These are phyloP conservation scores for Pseudorhombus dupliciocellatus DNA, from an alignment of 2,113 vertebrate genomes.

Conservation along the genomic window DNA sequence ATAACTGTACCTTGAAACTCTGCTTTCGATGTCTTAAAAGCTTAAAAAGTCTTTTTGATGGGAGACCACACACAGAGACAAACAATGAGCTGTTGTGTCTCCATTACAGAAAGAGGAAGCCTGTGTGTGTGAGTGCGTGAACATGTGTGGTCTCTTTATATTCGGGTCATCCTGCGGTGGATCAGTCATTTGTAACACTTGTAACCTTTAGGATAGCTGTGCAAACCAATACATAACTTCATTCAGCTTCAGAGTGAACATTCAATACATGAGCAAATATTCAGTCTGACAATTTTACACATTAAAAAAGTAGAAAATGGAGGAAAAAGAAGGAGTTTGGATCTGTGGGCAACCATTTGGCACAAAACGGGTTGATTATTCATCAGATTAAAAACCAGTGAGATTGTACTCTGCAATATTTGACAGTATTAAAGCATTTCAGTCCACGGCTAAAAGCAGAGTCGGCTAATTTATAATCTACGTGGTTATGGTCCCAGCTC, in stretches of 20 bases:
- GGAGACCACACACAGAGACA: conserved; percentile 73
- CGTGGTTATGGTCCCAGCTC: conserved; percentile 6
- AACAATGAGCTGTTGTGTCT: conserved; percentile 70
- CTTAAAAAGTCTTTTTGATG: conserved; percentile 58
- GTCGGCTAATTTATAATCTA: conserved; percentile 17
- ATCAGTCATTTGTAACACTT: conserved; percentile 61
- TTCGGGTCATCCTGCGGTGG: conserved; percentile 40
- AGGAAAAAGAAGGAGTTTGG: conserved; percentile 17
- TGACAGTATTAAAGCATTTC: conserved; percentile 47
- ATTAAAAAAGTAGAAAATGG: not conserved
- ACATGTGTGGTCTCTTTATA: conserved; percentile 59
- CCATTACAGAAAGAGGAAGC: conserved; percentile 47
- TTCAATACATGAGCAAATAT: conserved; percentile 57
- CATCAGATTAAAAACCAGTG: conserved; percentile 8
- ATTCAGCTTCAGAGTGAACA: conserved; percentile 75
- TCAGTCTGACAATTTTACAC: conserved; percentile 14
- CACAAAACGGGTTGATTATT: conserved; percentile 30
- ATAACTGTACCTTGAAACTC: conserved; percentile 54
- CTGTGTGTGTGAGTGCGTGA: conserved; percentile 16
- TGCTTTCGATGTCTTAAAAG: conserved; percentile 63
- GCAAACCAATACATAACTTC: conserved; percentile 76
- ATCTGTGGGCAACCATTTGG: conserved; percentile 52
- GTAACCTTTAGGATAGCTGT: conserved; percentile 48
- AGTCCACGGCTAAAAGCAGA: conserved; percentile 52
- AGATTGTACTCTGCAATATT: conserved; percentile 58